Evolutionary conservation across 1,140 invertebrate species (phyloP).

Genomic region (Drosophila sp.): DNA sequence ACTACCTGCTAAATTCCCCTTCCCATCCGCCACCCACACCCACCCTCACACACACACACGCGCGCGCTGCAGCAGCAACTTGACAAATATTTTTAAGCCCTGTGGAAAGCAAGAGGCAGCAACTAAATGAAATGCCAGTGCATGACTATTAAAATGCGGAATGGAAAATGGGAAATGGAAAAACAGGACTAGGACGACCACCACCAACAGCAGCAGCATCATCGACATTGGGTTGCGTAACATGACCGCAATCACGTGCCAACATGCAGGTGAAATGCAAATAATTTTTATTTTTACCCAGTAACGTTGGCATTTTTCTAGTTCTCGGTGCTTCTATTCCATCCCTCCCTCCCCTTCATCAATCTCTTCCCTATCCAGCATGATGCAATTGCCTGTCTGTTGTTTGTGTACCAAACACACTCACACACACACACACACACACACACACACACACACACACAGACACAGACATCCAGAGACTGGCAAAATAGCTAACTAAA

Average conservation of each 20-base stretch:
- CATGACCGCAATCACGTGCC: slow-evolving; percentile 73
- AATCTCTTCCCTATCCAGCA: background rate
- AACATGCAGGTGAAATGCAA: slow-evolving; percentile 79
- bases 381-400: slow-evolving; percentile 37
- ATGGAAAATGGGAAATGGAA: slow-evolving; percentile 4
- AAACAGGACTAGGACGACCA: slow-evolving; percentile 7
- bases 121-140: slow-evolving; percentile 52
- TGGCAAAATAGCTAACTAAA: slow-evolving; percentile 52
- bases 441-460: slow-evolving; percentile 13
- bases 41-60: background rate
- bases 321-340: background rate
- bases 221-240: slow-evolving; percentile 15
- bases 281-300: slow-evolving; percentile 76
- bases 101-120: slow-evolving; percentile 35
- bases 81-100: slow-evolving; percentile 71
- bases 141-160: background rate
- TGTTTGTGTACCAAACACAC: slow-evolving; percentile 39
- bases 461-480: slow-evolving; percentile 4
- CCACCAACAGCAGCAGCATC: background rate
- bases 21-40: background rate
- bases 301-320: slow-evolving; percentile 50
- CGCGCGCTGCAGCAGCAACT: slow-evolving; percentile 28
- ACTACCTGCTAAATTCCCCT: background rate
- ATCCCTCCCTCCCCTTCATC: background rate
- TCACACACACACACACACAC: no score